Evolutionary conservation across 2,797 vertebrate species (phyloP).

Genomic region (Poecile montanus): DNA sequence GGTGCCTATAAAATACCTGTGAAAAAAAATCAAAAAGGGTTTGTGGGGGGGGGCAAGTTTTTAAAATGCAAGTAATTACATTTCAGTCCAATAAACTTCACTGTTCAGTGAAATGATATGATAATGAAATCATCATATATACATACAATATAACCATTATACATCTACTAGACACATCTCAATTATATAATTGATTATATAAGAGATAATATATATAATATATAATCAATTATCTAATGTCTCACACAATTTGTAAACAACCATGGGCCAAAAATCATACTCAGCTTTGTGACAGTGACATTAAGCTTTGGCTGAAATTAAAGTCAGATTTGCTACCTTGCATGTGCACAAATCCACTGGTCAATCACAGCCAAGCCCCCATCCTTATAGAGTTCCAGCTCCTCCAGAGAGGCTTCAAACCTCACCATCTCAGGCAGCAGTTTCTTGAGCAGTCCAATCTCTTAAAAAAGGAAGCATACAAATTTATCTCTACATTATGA

Average conservation of each 20-base stretch:
- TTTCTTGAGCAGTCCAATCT: constrained; percentile 81
- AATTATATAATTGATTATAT: not conserved
- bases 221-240: not conserved
- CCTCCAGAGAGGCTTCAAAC: constrained; percentile 86
- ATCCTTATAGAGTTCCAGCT: constrained; percentile 90
- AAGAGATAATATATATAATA: not conserved
- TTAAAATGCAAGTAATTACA: not conserved
- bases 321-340: constrained; percentile 79
- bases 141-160: not conserved
- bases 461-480: constrained; percentile 66
- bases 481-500: not conserved
- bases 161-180: not conserved
- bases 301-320: not conserved
- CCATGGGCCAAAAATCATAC: not conserved
- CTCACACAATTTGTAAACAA: not conserved
- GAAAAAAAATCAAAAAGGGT: not conserved
- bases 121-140: not conserved
- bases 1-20: constrained; percentile 93
- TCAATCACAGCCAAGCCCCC: constrained; percentile 97
- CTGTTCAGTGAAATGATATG: not conserved
- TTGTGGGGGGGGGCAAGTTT: not conserved
- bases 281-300: not conserved
- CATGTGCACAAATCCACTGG: constrained; percentile 97
- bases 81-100: not conserved
- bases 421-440: constrained; percentile 89